Percentiles rank a stretch among this genome's conserved stretches.
Evolutionary conservation across 1,140 invertebrate genomes (phyloP).

Genomic region (Drosophila prosaltans): DNA sequence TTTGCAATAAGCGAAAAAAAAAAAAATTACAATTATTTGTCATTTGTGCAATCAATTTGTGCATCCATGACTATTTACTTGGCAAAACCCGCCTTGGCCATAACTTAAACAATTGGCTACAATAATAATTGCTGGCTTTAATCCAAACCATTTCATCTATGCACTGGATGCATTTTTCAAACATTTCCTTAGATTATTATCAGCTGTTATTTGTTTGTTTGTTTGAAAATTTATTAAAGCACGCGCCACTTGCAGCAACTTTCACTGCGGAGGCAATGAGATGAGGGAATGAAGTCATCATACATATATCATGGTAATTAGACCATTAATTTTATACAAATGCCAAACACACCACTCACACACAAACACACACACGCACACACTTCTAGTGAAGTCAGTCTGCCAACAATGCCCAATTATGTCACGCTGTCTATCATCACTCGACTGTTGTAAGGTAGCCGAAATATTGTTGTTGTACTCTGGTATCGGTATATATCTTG

Average conservation of each 20-base stretch:
- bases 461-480: constrained; percentile 24
- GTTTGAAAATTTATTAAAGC: constrained; percentile 36
- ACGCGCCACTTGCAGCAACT: constrained; percentile 41
- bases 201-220: constrained; percentile 10
- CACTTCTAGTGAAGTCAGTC: constrained; percentile 46
- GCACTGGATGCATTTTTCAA: constrained; percentile 20
- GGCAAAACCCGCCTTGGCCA: constrained; percentile 15
- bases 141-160: constrained; percentile 50
- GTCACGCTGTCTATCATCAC: constrained; percentile 43
- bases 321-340: constrained; percentile 53
- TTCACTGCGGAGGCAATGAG: constrained; percentile 34
- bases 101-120: not conserved
- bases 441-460: constrained; percentile 25
- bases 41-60: constrained; percentile 44
- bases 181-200: constrained; percentile 9
- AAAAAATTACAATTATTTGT: constrained; percentile 41
- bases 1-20: constrained; percentile 34
- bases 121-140: constrained; percentile 24
- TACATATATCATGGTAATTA: constrained; percentile 59
- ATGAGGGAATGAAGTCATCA: constrained; percentile 2
- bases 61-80: constrained; percentile 24
- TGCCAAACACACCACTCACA: constrained; percentile 26
- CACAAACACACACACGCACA: not conserved
- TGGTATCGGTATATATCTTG: not conserved
- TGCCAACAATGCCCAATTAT: constrained; percentile 64